Evolutionary conservation across 2,888 invertebrate genomes (phyloP).

Genomic region (Catonia carolina): DNA sequence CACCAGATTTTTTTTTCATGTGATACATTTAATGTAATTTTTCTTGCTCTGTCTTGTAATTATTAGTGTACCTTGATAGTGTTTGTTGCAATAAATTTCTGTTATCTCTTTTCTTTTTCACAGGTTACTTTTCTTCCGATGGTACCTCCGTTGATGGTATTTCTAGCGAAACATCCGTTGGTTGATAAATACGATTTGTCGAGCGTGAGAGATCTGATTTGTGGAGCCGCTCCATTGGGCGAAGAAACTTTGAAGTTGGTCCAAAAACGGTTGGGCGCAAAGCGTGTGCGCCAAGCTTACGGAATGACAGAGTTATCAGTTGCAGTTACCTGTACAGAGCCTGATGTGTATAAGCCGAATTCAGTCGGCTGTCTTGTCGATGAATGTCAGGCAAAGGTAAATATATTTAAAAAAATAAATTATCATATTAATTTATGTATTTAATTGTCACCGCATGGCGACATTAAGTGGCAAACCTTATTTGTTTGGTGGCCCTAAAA

Average conservation of each 20-base stretch:
- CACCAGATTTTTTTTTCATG: too few species aligned
- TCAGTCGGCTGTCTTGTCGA: slow-evolving; percentile 31
- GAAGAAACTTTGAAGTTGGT: slow-evolving; percentile 31
- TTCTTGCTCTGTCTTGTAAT: too few species aligned
- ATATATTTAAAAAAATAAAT: too few species aligned
- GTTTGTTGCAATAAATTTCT: too few species aligned
- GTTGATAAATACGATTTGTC: slow-evolving; percentile 44
- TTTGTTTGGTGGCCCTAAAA: too few species aligned
- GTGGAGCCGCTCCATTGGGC: slow-evolving; percentile 47
- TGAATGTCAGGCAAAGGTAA: slow-evolving; percentile 32
- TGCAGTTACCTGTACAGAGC: slow-evolving; percentile 15
- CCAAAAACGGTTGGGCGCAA: background rate
- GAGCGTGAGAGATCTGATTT: slow-evolving; percentile 40
- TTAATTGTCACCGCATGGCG: too few species aligned
- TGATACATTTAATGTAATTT: too few species aligned
- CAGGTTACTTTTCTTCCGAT: slow-evolving; percentile 51
- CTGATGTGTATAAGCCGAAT: slow-evolving; percentile 22
- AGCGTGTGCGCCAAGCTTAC: slow-evolving; percentile 26
- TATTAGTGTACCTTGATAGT: slow-evolving; percentile 1
- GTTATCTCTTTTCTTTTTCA: too few species aligned
- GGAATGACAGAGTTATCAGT: slow-evolving; percentile 31
- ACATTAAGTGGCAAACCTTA: too few species aligned
- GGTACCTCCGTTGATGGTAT: slow-evolving; percentile 69
- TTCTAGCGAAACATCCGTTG: slow-evolving; percentile 53
- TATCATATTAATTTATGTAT: too few species aligned